Percentiles rank a stretch among this genome's conserved stretches.
Evolutionary conservation across 1,140 invertebrate species (phyloP).

Genomic region (Nasonia giraulti): DNA sequence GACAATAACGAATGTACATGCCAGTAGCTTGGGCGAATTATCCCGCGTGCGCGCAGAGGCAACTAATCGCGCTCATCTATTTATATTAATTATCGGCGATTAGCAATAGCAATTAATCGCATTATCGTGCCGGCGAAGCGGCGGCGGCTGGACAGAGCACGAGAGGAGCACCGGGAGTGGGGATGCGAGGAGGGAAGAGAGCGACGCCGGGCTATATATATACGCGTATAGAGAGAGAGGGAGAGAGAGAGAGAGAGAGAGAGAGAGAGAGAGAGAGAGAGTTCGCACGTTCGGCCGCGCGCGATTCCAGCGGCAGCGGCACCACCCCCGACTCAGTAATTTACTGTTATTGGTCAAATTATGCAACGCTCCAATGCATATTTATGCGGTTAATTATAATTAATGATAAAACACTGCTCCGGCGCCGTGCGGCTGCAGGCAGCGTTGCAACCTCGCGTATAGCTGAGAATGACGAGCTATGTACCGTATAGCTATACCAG

Average conservation of each 20-base stretch:
- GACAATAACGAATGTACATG: constrained; percentile 42
- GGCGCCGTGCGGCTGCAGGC: neutral
- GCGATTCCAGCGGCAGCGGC: constrained; percentile 48
- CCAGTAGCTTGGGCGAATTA: constrained; percentile 18
- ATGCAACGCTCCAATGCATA: constrained; percentile 74
- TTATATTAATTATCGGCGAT: constrained; percentile 76
- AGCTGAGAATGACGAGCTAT: constrained; percentile 66
- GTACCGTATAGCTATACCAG: constrained; percentile 54
- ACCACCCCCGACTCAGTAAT: constrained; percentile 68
- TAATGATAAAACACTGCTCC: constrained; percentile 71
- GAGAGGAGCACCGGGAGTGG: neutral
- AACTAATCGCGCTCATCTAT: constrained; percentile 73
- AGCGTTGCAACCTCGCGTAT: neutral
- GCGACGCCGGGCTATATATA: neutral
- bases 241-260: neutral
- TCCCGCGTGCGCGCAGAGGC: constrained; percentile 45
- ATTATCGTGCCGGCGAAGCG: constrained; percentile 68
- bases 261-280: neutral
- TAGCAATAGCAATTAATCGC: constrained; percentile 75
- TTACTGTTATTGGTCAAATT: constrained; percentile 75
- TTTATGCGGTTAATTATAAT: constrained; percentile 75
- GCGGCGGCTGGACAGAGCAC: constrained; percentile 17
- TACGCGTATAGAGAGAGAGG: neutral
- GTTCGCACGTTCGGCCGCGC: constrained; percentile 19
- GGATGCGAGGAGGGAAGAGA: neutral